Evolutionary conservation across 2,888 invertebrate genomes (phyloP).

Genomic region (Willowsia nigromaculata): DNA sequence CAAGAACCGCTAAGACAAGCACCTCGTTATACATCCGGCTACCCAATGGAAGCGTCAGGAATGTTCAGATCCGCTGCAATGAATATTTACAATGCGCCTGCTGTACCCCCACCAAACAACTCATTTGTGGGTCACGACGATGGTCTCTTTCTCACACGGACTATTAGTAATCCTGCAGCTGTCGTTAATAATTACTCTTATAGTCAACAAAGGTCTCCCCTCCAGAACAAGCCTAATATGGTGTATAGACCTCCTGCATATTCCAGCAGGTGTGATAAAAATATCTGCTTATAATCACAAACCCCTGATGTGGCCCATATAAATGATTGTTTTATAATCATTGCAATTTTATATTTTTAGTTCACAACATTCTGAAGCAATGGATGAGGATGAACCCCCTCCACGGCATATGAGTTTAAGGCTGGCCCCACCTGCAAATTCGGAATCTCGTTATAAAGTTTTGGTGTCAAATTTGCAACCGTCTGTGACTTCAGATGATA

Average conservation of each 20-base stretch:
- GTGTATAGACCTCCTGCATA: conserved; percentile 70
- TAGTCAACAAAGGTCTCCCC: conserved; percentile 68
- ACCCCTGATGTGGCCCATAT: too few relatives aligned
- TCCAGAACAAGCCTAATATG: conserved; percentile 71
- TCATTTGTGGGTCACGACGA: conserved; percentile 62
- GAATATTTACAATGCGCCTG: conserved; percentile 32
- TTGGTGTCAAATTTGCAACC: conserved; percentile 94
- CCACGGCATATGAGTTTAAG: conserved; percentile 73
- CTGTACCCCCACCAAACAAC: conserved; percentile 34
- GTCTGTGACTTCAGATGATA: conserved; percentile 93
- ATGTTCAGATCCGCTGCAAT: conserved; percentile 63
- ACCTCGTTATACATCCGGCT: conserved; percentile 59
- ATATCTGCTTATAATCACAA: too few relatives aligned
- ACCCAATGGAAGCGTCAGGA: conserved; percentile 68
- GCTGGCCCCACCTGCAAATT: conserved; percentile 64
- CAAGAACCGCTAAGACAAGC: conserved; percentile 53
- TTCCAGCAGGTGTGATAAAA: conserved; percentile 54
- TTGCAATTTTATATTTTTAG: too few relatives aligned
- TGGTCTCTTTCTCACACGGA: conserved; percentile 75
- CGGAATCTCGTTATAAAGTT: conserved; percentile 86
- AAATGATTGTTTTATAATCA: conserved; percentile 8
- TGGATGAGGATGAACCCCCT: conserved; percentile 76
- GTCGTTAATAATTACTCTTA: conserved; percentile 56
- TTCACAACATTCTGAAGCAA: conserved; percentile 69
- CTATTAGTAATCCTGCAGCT: conserved; percentile 75